Evolutionary conservation across 2,113 vertebrate species (phyloP).

Genomic region (Enhydra lutris): DNA sequence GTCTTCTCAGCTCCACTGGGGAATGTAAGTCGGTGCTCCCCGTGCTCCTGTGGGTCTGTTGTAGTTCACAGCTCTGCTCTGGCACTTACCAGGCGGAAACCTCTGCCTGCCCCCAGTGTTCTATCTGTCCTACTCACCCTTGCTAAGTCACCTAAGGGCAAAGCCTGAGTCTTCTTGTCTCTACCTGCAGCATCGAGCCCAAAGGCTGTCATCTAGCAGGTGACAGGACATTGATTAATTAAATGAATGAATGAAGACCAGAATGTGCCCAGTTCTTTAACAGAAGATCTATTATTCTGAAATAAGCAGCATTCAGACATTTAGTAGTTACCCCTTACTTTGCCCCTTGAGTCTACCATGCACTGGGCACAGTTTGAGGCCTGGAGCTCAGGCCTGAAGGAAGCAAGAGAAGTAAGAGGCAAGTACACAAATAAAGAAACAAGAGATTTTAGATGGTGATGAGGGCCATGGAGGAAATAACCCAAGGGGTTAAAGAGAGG

Average conservation of each 20-base stretch:
- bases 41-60: background rate
- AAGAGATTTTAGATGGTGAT: background rate
- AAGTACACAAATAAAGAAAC: background rate
- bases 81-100: background rate
- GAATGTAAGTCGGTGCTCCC: background rate
- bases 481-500: background rate
- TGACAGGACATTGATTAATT: background rate
- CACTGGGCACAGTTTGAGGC: accelerated
- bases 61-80: background rate
- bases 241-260: background rate
- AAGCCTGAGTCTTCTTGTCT: background rate
- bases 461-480: background rate
- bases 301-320: background rate
- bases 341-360: background rate
- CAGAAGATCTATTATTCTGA: background rate
- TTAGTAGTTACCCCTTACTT: background rate
- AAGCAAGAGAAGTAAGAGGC: background rate
- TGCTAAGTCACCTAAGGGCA: background rate
- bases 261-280: background rate
- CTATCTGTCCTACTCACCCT: background rate
- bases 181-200: background rate
- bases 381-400: background rate
- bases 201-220: background rate
- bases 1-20: background rate
- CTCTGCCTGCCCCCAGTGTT: background rate